Percentiles rank a stretch among this genome's conserved stretches.
These are phyloP conservation scores for Laterallus jamaicensis DNA, from an alignment of 2,113 vertebrate genomes.

Conservation along the genomic window DNA sequence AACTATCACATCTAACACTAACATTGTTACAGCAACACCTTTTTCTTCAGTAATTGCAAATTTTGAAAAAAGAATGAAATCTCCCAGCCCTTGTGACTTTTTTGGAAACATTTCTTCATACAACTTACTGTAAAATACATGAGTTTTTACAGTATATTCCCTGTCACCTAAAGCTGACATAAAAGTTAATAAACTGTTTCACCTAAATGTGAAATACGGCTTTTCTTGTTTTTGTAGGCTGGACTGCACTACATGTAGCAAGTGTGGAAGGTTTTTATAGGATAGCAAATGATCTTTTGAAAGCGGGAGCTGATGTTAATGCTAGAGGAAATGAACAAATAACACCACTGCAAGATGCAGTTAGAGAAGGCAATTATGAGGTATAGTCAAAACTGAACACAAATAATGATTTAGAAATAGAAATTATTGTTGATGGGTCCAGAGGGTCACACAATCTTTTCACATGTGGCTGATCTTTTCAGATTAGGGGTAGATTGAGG, in stretches of 20 bases:
- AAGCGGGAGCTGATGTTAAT: constrained; percentile 82
- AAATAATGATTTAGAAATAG: background rate
- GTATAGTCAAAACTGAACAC: constrained; percentile 48
- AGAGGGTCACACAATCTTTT: background rate
- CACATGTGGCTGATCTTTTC: background rate
- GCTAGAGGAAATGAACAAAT: constrained; percentile 63
- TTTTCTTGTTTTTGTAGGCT: constrained; percentile 70
- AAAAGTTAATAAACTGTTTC: background rate
- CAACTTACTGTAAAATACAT: background rate
- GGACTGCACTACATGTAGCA: constrained; percentile 82
- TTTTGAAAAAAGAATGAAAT: background rate
- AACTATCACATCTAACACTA: background rate
- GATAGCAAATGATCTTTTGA: constrained; percentile 72
- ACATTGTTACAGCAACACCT: background rate
- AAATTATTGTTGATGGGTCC: background rate
- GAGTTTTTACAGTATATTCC: background rate
- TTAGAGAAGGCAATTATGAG: constrained; percentile 72
- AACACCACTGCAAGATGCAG: constrained; percentile 83
- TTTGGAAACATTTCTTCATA: background rate
- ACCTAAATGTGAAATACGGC: background rate
- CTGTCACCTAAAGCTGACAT: background rate
- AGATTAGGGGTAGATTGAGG: background rate
- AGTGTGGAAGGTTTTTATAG: constrained; percentile 64
- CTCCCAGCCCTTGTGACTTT: background rate
- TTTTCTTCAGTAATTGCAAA: background rate